phyloP scores from a whole-genome alignment of 1,140 invertebrate species.

The Heterodera schachtii region DNA sequence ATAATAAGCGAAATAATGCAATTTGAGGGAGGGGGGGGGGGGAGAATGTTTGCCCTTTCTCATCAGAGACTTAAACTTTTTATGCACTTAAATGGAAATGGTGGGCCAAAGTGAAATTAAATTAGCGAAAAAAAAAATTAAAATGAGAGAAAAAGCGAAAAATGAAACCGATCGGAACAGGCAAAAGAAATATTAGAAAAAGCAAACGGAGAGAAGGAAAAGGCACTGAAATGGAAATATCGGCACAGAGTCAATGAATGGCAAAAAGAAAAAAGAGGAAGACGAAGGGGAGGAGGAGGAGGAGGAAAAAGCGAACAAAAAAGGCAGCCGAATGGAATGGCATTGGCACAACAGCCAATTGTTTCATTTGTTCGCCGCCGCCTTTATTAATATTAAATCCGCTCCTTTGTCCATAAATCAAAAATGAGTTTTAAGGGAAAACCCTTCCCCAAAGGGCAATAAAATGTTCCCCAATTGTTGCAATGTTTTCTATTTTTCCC shows the following conservation, averaged over 20 bases:
- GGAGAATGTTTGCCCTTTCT: neutral
- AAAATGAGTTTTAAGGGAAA: too few species aligned
- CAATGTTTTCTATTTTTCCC: neutral
- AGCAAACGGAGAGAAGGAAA: neutral
- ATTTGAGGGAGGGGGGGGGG: neutral
- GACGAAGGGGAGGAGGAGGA: too few species aligned
- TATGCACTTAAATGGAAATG: neutral
- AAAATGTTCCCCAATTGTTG: too few species aligned
- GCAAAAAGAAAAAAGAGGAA: too few species aligned
- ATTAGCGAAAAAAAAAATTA: neutral
- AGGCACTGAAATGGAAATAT: neutral
- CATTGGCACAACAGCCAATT: too few species aligned
- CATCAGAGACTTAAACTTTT: neutral
- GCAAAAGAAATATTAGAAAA: neutral
- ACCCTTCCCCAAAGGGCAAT: too few species aligned
- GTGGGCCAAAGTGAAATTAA: neutral
- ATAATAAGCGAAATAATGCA: neutral
- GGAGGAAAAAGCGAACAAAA: neutral
- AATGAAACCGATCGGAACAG: too few species aligned
- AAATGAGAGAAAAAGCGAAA: too few species aligned
- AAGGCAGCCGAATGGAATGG: too few species aligned
- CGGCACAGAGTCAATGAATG: neutral
- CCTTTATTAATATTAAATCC: too few species aligned
- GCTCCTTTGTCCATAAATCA: too few species aligned
- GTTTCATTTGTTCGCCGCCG: too few species aligned